These are phyloP conservation scores for Lutraria lutraria DNA, from an alignment of 2,888 invertebrate species.

Conservation along the genomic window DNA sequence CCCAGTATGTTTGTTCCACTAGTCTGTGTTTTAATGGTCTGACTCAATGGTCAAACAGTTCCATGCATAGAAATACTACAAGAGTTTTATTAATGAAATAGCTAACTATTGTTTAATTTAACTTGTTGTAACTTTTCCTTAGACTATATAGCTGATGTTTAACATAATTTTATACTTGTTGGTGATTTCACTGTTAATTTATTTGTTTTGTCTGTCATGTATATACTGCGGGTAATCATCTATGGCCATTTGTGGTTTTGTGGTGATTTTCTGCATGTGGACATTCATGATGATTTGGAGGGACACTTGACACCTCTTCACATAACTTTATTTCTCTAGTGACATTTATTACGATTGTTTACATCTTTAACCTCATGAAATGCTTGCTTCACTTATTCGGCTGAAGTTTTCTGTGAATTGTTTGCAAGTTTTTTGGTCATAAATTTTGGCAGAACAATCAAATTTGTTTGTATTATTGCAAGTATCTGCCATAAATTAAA, in stretches of 20 bases:
- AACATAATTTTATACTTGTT: neutral
- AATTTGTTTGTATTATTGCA: conserved; percentile 1
- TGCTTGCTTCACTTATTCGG: neutral
- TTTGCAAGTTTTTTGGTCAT: neutral
- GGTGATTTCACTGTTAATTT: neutral
- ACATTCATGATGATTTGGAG: conserved; percentile 55
- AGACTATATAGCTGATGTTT: neutral
- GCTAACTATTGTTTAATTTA: conserved; percentile 1
- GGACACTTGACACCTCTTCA: conserved; percentile 62
- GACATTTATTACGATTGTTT: conserved; percentile 62
- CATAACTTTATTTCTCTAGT: conserved; percentile 62
- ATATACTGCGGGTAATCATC: conserved; percentile 36
- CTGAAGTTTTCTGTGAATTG: conserved; percentile 7
- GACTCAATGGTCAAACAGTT: too few species aligned
- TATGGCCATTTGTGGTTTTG: conserved; percentile 44
- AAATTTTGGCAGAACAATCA: conserved; percentile 13
- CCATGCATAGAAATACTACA: too few species aligned
- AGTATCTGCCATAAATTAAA: conserved; percentile 6
- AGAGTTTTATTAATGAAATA: neutral
- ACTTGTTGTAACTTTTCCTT: neutral
- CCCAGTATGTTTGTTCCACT: too few species aligned
- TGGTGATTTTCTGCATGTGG: conserved; percentile 35
- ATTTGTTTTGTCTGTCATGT: neutral
- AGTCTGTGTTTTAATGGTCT: too few species aligned
- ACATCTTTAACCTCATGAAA: conserved; percentile 32